phyloP scores from a whole-genome alignment of 2,113 vertebrate species.

The Cricetomys ansorgei region DNA sequence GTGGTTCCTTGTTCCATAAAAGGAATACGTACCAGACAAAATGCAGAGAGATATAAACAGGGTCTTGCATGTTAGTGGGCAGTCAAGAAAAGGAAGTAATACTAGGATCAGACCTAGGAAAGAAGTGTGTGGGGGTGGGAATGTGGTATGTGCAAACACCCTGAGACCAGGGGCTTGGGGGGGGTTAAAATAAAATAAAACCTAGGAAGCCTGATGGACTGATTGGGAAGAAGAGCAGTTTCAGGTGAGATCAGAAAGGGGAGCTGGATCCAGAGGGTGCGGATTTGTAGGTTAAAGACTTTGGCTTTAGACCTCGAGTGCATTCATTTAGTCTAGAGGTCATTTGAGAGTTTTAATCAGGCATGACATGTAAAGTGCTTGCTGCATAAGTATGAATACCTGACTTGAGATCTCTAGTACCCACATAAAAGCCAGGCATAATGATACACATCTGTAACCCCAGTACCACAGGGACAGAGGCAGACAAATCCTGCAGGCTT shows the following conservation, averaged over 20 bases:
- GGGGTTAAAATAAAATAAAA: background rate
- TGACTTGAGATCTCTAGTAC: background rate
- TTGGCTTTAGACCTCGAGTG: background rate
- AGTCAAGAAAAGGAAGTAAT: background rate
- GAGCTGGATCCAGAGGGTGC: background rate
- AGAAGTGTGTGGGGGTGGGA: rapidly evolving
- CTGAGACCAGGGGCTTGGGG: background rate
- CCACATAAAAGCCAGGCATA: background rate
- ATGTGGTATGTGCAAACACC: background rate
- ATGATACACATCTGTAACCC: background rate
- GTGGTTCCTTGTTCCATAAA: background rate
- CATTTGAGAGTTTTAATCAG: background rate
- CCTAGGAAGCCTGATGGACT: background rate
- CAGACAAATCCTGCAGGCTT: background rate
- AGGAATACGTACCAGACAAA: background rate
- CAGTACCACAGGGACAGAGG: background rate
- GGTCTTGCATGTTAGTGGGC: background rate
- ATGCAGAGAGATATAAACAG: background rate
- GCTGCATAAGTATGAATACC: background rate
- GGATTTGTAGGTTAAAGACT: background rate
- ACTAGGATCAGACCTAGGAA: background rate
- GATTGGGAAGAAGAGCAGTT: background rate
- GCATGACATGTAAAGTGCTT: background rate
- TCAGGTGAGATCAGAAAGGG: background rate
- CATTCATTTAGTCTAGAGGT: background rate